Base-by-base conservation (phyloP, 2,888 invertebrate genomes). In the Lepas anatifera region DNA sequence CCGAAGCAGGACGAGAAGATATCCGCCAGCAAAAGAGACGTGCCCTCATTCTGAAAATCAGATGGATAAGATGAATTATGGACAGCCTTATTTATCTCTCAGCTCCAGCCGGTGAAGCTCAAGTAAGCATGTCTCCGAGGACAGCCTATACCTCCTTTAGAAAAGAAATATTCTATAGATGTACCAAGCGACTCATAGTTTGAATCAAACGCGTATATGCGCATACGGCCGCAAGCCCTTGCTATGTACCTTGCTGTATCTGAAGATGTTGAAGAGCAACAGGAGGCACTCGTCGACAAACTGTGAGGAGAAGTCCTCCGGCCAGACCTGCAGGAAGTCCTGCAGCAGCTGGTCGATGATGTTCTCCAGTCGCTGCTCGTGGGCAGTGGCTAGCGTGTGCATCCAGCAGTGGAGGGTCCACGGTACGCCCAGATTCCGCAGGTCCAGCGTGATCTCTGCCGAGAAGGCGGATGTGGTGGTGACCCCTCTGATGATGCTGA, bases 321-420 rank as follows among this genome's bases (percentile, higher is more conserved):
- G 91, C 79, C 92, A 92, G 71, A 92, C 92, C 84, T 92, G 92
- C 43, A 92, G 82, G 78, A 94, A 94, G 79, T 94, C 94, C 80
- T 92, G 92, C 68, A 95, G 80, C 41, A 95, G 83, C 78, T 92
- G 92, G 79, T 94, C 92, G 63, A 94, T 91, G 46, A 93, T 88
- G 71, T 88, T 87, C 76, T 93, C 92, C 70, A 92, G 81, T 64
- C 89, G 84, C 71, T 90, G 86, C 73, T 92, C 92, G 70, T 93
- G 91, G 0, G 94, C 93, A 0, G 91, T 91, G 0, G 90, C 89
- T 43, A 95, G 81, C 0, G 92, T 92, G 77, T 91, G 87, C 84
- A 92, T 92, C 95, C 95, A 95, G 75, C 92, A 92, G 78, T 95
- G 92, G 35, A 94, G 80, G 0, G 92, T 93, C 95, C 95, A 95